Conservation (phyloP, 2,113 vertebrate species). For the Gopherus flavomarginatus region DNA sequence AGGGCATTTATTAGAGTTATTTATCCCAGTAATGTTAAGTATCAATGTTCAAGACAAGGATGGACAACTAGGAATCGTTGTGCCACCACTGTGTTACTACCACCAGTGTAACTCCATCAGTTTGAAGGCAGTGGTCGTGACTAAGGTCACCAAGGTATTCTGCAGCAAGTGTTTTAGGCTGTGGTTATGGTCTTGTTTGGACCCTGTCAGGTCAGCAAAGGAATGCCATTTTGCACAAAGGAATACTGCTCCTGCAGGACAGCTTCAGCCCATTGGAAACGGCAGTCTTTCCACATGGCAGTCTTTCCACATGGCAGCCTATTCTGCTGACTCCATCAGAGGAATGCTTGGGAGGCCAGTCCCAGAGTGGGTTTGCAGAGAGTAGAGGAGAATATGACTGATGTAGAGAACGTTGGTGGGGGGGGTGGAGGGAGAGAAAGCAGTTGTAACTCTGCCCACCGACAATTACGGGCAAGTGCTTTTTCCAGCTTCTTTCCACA, state of each 20-base stretch:
- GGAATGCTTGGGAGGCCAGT: not conserved
- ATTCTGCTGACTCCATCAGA: not conserved
- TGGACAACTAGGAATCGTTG: accelerated
- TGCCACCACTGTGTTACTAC: not conserved
- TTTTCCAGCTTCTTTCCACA: conserved; percentile 35
- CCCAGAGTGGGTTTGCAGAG: not conserved
- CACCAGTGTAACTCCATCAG: too few relatives aligned
- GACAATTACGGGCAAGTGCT: conserved; percentile 41
- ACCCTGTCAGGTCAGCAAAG: too few relatives aligned
- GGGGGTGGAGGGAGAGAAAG: not conserved
- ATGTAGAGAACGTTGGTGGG: not conserved
- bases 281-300: too few relatives aligned
- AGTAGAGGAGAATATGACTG: not conserved
- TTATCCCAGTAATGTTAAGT: not conserved
- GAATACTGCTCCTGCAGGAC: too few relatives aligned
- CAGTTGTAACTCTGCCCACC: conserved; percentile 41
- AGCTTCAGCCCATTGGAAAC: too few relatives aligned
- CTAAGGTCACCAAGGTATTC: too few relatives aligned
- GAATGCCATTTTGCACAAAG: too few relatives aligned
- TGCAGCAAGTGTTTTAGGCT: too few relatives aligned
- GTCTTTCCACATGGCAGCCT: too few relatives aligned
- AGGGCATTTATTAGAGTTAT: not conserved
- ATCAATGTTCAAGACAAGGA: accelerated
- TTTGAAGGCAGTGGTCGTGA: too few relatives aligned
- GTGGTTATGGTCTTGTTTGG: too few relatives aligned